Evolutionary conservation across 2,113 vertebrate species (phyloP).

Genomic region (Nothobranchius furzeri): DNA sequence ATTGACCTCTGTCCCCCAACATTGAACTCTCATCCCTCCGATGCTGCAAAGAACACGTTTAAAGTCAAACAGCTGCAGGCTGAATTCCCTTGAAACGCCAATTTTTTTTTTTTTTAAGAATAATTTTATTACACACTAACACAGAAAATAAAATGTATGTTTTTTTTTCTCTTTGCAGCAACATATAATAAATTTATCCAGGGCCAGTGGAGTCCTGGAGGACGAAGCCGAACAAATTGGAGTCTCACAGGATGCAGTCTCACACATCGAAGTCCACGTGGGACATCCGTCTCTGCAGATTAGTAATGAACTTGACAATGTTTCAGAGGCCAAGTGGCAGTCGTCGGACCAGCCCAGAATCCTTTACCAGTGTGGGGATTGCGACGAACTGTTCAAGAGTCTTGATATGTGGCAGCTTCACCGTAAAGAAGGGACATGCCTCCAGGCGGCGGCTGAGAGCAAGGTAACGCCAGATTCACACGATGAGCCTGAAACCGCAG

Average conservation of each 20-base stretch:
- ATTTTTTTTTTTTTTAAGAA: not conserved
- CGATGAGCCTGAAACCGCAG: conserved; percentile 26
- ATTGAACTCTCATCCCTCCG: conserved; percentile 36
- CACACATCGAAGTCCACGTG: conserved; percentile 71
- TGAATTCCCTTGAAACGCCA: conserved; percentile 11
- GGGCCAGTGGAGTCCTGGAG: conserved; percentile 37
- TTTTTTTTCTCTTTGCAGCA: conserved; percentile 41
- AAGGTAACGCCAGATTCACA: conserved; percentile 28
- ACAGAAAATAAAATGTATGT: not conserved
- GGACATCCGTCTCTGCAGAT: conserved; percentile 16
- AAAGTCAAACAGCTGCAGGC: not conserved
- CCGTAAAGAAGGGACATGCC: conserved; percentile 76
- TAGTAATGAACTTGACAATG: conserved; percentile 18
- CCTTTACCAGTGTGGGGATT: conserved; percentile 89
- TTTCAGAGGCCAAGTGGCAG: conserved; percentile 36
- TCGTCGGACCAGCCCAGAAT: conserved; percentile 70
- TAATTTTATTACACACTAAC: conserved; percentile 5
- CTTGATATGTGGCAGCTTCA: conserved; percentile 87
- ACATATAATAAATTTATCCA: conserved; percentile 58
- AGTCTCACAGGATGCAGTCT: conserved; percentile 56
- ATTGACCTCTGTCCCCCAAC: conserved; percentile 45
- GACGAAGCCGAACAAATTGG: conserved; percentile 58
- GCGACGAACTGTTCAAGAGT: conserved; percentile 84
- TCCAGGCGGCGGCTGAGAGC: conserved; percentile 27
- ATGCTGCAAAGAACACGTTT: conserved; percentile 17